These are phyloP conservation scores for Sialia sialis DNA, from an alignment of 2,113 vertebrate genomes.

Conservation along the genomic window DNA sequence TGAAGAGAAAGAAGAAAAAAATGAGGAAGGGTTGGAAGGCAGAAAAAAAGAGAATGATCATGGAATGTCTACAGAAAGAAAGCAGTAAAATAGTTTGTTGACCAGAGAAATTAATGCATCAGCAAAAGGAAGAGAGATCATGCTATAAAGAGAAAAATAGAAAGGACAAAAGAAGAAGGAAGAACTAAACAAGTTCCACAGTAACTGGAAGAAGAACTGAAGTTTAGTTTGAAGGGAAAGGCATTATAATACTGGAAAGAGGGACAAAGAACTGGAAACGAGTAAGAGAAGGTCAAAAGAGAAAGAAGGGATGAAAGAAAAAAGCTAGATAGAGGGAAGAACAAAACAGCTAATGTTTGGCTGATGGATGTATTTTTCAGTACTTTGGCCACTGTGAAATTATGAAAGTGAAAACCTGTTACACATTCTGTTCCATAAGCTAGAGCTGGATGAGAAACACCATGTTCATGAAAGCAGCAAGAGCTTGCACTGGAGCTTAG, in stretches of 20 bases:
- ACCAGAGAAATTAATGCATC: neutral
- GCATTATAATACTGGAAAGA: neutral
- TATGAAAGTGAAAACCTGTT: neutral
- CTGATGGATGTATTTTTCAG: neutral
- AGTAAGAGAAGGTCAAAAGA: neutral
- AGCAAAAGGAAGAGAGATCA: neutral
- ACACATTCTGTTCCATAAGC: neutral
- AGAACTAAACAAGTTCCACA: neutral
- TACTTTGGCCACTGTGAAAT: slow-evolving; percentile 2
- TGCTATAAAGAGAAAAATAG: neutral
- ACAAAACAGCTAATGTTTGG: neutral
- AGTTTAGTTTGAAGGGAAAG: neutral
- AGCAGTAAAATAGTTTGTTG: neutral
- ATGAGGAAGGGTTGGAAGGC: neutral
- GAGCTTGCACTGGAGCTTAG: neutral
- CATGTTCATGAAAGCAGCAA: neutral
- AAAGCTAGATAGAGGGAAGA: neutral
- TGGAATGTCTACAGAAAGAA: neutral
- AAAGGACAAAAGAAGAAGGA: neutral
- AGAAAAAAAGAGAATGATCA: neutral
- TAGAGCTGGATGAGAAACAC: neutral
- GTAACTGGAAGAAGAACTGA: neutral
- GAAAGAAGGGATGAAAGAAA: neutral
- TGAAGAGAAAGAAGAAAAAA: neutral
- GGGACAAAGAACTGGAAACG: slow-evolving; percentile 10